Evolutionary conservation across 2,888 invertebrate genomes (phyloP).

Genomic region (Luffia ferchaultella): DNA sequence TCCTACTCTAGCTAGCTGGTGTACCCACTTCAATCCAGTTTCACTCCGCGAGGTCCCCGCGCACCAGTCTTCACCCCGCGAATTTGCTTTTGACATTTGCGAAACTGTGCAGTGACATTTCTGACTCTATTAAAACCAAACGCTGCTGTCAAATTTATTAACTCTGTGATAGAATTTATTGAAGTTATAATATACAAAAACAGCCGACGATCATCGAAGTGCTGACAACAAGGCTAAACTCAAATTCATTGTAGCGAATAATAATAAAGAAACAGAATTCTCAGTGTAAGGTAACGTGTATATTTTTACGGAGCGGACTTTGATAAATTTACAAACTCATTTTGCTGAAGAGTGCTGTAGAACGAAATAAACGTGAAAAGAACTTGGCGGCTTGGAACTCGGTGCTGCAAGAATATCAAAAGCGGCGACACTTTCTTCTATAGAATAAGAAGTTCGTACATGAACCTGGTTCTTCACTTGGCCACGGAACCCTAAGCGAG

Average conservation of each 20-base stretch:
- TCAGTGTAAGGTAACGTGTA: neutral
- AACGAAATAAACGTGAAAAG: neutral
- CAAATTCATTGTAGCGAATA: neutral
- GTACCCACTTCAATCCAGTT: no score
- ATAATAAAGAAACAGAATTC: neutral
- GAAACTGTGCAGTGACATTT: neutral
- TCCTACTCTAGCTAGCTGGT: no score
- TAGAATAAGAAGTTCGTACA: neutral
- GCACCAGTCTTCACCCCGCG: no score
- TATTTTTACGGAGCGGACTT: neutral
- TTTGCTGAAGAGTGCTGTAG: neutral
- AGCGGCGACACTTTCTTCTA: neutral
- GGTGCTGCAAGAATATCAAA: neutral
- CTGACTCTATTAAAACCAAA: neutral
- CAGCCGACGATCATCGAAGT: neutral
- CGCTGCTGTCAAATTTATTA: neutral
- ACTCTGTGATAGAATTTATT: neutral
- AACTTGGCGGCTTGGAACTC: neutral
- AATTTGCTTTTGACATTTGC: neutral
- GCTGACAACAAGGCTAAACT: neutral
- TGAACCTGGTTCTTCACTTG: neutral
- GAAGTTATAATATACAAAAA: neutral
- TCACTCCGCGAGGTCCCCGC: no score
- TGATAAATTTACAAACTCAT: neutral
- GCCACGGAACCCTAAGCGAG: no score